Percentiles rank a stretch among this genome's conserved stretches.
phyloP scores from a whole-genome alignment of 2,113 vertebrate species.

The Xiphias gladius region DNA sequence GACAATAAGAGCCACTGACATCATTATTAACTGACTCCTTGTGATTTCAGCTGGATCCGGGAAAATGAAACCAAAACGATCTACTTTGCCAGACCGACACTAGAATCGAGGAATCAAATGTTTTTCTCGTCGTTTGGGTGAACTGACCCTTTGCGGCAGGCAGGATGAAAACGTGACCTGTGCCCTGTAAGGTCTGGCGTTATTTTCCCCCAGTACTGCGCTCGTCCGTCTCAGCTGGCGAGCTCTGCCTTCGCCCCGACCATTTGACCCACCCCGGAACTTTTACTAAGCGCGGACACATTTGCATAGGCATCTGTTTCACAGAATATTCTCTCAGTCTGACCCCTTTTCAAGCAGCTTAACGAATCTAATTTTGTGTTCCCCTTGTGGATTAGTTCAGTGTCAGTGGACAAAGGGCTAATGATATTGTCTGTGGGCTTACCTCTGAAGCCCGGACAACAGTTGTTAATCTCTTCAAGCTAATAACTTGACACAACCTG shows the following conservation, averaged over 20 bases:
- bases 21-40: no score
- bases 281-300: neutral
- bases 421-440: constrained; percentile 42
- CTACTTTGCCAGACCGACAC: no score
- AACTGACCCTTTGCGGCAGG: constrained; percentile 17
- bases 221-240: neutral
- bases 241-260: neutral
- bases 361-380: constrained; percentile 34
- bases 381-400: constrained; percentile 47
- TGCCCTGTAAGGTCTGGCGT: neutral
- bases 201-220: no score
- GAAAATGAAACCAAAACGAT: no score
- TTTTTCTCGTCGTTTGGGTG: constrained; percentile 12
- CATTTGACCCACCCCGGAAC: neutral
- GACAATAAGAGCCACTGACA: no score
- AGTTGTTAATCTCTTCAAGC: constrained; percentile 35
- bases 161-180: fast-evolving
- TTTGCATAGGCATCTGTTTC: constrained; percentile 4
- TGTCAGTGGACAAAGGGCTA: constrained; percentile 59
- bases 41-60: no score
- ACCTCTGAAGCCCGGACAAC: constrained; percentile 22
- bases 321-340: constrained; percentile 29
- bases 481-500: constrained; percentile 4
- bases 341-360: constrained; percentile 42
- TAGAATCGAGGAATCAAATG: no score